Conservation (phyloP, 2,113 vertebrate species). For the Numida meleagris region DNA sequence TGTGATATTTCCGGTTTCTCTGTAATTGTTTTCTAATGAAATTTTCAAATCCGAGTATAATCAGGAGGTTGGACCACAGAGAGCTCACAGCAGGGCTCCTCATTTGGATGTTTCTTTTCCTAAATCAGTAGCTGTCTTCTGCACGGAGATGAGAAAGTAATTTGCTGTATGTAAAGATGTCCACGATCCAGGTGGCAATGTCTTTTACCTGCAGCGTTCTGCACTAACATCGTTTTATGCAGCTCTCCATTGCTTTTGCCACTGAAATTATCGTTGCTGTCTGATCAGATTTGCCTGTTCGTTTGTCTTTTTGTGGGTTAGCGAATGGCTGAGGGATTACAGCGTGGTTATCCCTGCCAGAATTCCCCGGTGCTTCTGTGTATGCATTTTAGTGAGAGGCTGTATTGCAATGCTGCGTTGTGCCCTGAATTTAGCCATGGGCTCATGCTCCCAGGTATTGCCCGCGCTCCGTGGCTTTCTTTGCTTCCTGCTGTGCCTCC, state of each 20-base stretch:
- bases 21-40: constrained; percentile 48
- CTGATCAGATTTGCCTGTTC: neutral
- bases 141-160: neutral
- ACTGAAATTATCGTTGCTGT: neutral
- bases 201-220: neutral
- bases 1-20: constrained; percentile 15
- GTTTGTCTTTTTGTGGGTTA: neutral
- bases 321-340: neutral
- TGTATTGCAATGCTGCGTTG: neutral
- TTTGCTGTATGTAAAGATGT: neutral
- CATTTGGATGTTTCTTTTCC: neutral
- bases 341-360: neutral
- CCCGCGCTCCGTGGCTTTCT: neutral
- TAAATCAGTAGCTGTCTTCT: neutral
- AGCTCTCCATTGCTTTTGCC: neutral
- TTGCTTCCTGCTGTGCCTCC: neutral
- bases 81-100: neutral
- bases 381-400: neutral
- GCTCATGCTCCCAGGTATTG: neutral
- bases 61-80: neutral
- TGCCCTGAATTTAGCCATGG: neutral
- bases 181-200: neutral
- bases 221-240: neutral
- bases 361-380: neutral
- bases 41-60: constrained; percentile 20